A percentile compares a stretch with the other conserved stretches of the same genome.
These are phyloP conservation scores for Cladorhizidae sp. DNA, from an alignment of 37 sponge, comb jelly and placozoan species.

Conservation along the genomic window DNA sequence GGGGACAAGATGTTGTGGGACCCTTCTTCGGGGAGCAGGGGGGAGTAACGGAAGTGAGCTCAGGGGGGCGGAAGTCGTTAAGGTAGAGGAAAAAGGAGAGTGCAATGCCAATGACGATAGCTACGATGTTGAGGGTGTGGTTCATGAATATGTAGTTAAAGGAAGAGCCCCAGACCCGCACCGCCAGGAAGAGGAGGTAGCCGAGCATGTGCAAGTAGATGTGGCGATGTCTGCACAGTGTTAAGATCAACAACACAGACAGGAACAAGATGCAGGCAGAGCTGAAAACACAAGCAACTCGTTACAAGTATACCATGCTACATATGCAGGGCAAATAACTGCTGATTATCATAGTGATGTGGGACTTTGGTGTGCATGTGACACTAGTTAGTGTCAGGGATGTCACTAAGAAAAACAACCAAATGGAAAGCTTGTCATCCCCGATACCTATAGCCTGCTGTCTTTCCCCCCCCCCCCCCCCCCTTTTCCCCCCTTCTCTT, in stretches of 20 bases:
- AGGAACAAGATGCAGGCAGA: not conserved
- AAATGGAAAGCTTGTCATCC: too few relatives aligned
- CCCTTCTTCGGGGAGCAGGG: not conserved
- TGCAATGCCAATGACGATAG: conserved; percentile 5
- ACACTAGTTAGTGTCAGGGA: too few relatives aligned
- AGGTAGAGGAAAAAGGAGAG: conserved; percentile 16
- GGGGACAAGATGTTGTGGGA: not conserved
- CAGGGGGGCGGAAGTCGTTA: conserved; percentile 25
- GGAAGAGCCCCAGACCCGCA: conserved; percentile 46
- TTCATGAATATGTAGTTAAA: conserved; percentile 41
- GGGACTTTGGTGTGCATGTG: too few relatives aligned
- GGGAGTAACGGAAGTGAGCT: not conserved
- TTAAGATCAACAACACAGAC: not conserved
- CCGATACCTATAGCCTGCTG: too few relatives aligned
- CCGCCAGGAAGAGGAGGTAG: conserved; percentile 47
- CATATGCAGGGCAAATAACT: too few relatives aligned
- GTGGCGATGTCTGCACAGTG: conserved; percentile 35
- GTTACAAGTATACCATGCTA: too few relatives aligned
- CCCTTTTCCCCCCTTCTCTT: too few relatives aligned
- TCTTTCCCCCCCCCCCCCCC: too few relatives aligned
- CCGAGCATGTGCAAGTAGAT: conserved; percentile 58
- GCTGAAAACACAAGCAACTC: not conserved
- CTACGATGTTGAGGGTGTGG: conserved; percentile 18
- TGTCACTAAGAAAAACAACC: too few relatives aligned
- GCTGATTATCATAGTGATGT: too few relatives aligned